These are phyloP conservation scores for Papilio protenor DNA, from an alignment of 2,888 invertebrate genomes.

Conservation along the genomic window DNA sequence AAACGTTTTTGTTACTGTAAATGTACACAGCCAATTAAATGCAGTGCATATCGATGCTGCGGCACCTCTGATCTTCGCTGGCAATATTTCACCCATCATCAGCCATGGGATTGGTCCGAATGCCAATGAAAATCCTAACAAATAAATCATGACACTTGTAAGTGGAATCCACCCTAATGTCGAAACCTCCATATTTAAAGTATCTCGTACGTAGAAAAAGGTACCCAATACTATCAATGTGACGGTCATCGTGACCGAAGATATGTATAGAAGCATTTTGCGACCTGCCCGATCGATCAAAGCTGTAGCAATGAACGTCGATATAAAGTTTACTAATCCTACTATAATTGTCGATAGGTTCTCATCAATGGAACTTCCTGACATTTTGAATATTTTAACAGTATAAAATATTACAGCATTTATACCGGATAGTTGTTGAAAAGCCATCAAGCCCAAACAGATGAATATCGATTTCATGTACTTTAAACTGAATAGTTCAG, in stretches of 20 bases:
- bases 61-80: constrained; percentile 93
- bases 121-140: constrained; percentile 93
- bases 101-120: constrained; percentile 94
- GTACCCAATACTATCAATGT: constrained; percentile 89
- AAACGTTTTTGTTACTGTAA: constrained; percentile 94
- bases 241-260: constrained; percentile 90
- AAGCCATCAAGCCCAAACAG: constrained; percentile 95
- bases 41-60: constrained; percentile 96
- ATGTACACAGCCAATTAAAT: constrained; percentile 97
- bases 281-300: constrained; percentile 95
- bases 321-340: constrained; percentile 94
- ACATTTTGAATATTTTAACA: constrained; percentile 92
- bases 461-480: constrained; percentile 92
- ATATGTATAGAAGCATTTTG: constrained; percentile 93
- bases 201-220: constrained; percentile 88
- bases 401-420: constrained; percentile 98
- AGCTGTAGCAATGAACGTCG: constrained; percentile 93
- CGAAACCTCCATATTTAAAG: constrained; percentile 78
- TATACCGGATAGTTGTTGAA: constrained; percentile 97
- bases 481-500: constrained; percentile 88
- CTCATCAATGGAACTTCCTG: constrained; percentile 92
- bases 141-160: constrained; percentile 91
- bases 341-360: constrained; percentile 93
- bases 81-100: constrained; percentile 97
- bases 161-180: constrained; percentile 91